Evolutionary conservation across 2,888 invertebrate species (phyloP).

Genomic region (Artemia sinica): DNA sequence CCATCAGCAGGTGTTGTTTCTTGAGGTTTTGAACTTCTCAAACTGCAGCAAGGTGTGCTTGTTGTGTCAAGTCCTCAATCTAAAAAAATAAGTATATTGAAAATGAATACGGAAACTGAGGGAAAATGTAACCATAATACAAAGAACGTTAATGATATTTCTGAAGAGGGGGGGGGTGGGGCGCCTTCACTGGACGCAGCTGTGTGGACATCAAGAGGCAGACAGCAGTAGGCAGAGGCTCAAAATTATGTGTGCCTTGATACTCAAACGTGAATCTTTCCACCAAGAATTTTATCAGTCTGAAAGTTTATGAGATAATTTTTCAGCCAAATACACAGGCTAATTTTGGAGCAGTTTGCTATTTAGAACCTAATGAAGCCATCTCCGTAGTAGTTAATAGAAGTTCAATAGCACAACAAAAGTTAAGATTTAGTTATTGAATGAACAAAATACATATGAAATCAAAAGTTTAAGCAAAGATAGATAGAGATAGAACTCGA

Average conservation of each 20-base stretch:
- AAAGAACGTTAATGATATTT: too few species aligned
- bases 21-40: constrained; percentile 92
- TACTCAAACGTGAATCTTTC: too few species aligned
- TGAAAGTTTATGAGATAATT: too few species aligned
- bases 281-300: too few species aligned
- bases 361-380: not conserved
- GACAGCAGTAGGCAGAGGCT: too few species aligned
- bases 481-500: too few species aligned
- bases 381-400: not conserved
- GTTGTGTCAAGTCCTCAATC: constrained; percentile 97
- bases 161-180: too few species aligned
- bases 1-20: constrained; percentile 53
- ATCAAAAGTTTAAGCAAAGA: not conserved
- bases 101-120: not conserved
- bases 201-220: too few species aligned
- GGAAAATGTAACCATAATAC: not conserved
- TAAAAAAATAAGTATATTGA: constrained; percentile 27
- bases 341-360: too few species aligned
- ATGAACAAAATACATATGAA: not conserved
- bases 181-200: too few species aligned
- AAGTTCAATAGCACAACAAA: not conserved
- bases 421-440: constrained; percentile 16
- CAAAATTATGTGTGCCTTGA: too few species aligned
- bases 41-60: constrained; percentile 89
- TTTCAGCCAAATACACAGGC: too few species aligned